Evolutionary conservation across 2,797 vertebrate species (phyloP).

Genomic region (Morelia viridis): DNA sequence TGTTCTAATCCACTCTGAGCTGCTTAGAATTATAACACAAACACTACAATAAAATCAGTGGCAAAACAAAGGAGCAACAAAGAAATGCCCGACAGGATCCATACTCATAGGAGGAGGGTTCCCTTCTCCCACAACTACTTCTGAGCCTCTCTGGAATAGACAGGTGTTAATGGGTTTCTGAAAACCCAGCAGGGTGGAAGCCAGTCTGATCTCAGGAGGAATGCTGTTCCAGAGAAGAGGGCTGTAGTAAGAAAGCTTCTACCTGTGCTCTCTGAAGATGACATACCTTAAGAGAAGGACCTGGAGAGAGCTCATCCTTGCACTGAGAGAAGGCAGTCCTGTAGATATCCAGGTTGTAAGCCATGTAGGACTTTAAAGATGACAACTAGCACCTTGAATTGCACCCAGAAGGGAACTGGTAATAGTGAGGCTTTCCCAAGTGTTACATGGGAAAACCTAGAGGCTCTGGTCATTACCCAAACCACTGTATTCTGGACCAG

Average conservation of each 20-base stretch:
- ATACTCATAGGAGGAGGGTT: background rate
- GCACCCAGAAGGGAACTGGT: background rate
- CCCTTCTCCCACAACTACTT: background rate
- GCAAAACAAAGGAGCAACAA: background rate
- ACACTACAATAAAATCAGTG: background rate
- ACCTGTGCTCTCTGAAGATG: background rate
- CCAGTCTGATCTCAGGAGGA: background rate
- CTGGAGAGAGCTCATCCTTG: background rate
- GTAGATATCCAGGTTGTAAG: background rate
- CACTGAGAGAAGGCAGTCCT: background rate
- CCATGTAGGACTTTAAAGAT: background rate
- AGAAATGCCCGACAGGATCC: background rate
- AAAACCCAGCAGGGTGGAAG: background rate
- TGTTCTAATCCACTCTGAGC: background rate
- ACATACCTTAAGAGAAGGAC: background rate
- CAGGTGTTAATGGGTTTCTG: background rate
- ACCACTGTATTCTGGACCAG: background rate
- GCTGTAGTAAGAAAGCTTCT: background rate
- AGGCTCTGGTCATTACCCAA: background rate
- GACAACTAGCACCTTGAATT: background rate
- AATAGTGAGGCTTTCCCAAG: background rate
- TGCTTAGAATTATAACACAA: background rate
- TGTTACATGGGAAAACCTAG: background rate
- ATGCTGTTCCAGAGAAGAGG: background rate
- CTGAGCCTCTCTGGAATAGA: background rate